Evolutionary conservation across 53 echinoderm and acorn worm genomes (phyloP).

Genomic region (Echinarachnius parma): DNA sequence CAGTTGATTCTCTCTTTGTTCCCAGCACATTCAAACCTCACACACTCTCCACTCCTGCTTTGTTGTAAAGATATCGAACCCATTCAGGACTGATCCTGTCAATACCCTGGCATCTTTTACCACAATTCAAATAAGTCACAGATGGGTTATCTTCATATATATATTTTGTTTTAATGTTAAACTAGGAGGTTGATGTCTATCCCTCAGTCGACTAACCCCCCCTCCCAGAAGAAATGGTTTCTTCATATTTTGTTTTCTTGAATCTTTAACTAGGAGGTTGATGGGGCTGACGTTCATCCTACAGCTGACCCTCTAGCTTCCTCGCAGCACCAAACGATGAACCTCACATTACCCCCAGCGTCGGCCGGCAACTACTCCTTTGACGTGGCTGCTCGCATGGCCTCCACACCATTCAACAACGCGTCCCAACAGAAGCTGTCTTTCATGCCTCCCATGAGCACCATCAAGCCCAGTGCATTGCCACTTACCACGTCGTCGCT

Average conservation of each 20-base stretch:
- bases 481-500: neutral
- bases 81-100: too few species aligned
- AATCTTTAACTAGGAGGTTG: neutral
- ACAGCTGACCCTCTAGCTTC: conserved; percentile 6
- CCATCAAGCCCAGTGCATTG: conserved; percentile 62
- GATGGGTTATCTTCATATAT: too few species aligned
- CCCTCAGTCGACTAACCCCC: too few species aligned
- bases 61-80: too few species aligned
- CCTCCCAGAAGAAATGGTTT: neutral
- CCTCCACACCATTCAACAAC: conserved; percentile 84
- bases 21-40: too few species aligned
- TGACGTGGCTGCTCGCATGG: conserved; percentile 83
- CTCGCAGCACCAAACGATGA: conserved; percentile 31
- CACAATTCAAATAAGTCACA: too few species aligned
- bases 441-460: conserved; percentile 81
- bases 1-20: too few species aligned
- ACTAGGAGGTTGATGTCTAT: too few species aligned
- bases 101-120: too few species aligned
- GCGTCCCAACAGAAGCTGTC: conserved; percentile 52
- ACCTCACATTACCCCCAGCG: conserved; percentile 1
- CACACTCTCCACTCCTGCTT: too few species aligned
- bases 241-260: neutral
- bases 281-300: neutral
- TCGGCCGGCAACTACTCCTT: conserved; percentile 62
- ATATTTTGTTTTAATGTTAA: too few species aligned